Percentiles rank a stretch among this genome's conserved stretches.
Evolutionary conservation across 2,888 invertebrate species (phyloP).

Genomic region (Aleiodes alternator): DNA sequence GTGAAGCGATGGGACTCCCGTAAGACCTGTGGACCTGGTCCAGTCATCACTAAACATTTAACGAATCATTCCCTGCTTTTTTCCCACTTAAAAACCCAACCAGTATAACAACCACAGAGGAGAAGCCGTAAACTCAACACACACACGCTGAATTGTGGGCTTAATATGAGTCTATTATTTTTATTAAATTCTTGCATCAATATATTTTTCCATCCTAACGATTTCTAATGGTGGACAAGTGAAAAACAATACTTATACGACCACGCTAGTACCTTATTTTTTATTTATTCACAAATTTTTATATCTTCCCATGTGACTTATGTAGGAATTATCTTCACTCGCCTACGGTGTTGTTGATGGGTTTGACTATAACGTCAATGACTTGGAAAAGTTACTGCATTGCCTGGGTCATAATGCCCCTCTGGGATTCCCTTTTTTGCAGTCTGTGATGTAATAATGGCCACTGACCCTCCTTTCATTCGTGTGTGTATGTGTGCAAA

Average conservation of each 20-base stretch:
- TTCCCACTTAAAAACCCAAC: neutral
- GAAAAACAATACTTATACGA: slow-evolving; percentile 40
- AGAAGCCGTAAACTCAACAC: neutral
- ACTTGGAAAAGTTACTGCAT: neutral
- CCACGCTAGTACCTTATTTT: slow-evolving; percentile 25
- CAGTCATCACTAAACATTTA: slow-evolving; percentile 58
- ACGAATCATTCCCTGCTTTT: slow-evolving; percentile 45
- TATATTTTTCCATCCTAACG: slow-evolving; percentile 26
- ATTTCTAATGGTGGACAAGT: slow-evolving; percentile 26
- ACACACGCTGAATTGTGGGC: neutral
- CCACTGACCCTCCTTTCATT: slow-evolving; percentile 3
- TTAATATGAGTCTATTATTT: neutral
- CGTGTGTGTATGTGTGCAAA: neutral
- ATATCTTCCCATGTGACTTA: neutral
- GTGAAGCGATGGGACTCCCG: too few species aligned
- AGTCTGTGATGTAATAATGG: neutral
- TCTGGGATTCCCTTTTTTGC: too few species aligned
- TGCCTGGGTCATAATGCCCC: too few species aligned
- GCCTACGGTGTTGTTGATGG: slow-evolving; percentile 19
- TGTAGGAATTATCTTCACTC: neutral
- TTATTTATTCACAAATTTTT: slow-evolving; percentile 16
- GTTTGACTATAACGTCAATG: slow-evolving; percentile 19
- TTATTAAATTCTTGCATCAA: neutral
- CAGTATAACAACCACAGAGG: neutral
- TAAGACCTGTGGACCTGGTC: slow-evolving; percentile 43